Evolutionary conservation across 2,113 vertebrate genomes (phyloP), one percentile per base, ranked within the genome.

Genomic region (Passer domesticus): DNA sequence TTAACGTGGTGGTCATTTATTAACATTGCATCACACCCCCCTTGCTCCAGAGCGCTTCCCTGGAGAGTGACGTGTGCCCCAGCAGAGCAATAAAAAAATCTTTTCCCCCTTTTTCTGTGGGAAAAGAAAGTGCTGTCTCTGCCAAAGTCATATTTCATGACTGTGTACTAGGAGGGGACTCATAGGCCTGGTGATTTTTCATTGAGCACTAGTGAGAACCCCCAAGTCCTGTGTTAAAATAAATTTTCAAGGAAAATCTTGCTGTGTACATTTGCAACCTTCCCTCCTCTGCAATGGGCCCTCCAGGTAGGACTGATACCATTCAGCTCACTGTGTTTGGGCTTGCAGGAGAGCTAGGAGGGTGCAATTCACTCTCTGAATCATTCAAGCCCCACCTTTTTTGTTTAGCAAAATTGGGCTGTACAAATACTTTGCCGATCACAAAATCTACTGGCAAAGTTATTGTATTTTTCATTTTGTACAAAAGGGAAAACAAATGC

Each of bases 381-480:
- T 96, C 81, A 94, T 91, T 93, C 78, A 86, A 93, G 87, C 74
- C 93, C 94, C 94, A 93, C 95, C 96, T 93, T 80, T 94, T 94
- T 92, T 96, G 83, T 96, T 98, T 97, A 97, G 95, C 96, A 97
- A 98, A 97, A 92, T 68, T 53, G 84, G 73, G 53, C 73, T 95
- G 90, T 93, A 83, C 91, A 97, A 93, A 97, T 97, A 95, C 83
- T 97, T 97, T 80, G 81, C 83, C 47, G 93, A 97, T 98, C 96
- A 96, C 96, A 97, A 90, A 95, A 98, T 97, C 94, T 93, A 78
- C 89, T 97, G 98, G 98, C 95, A 97, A 87, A 89, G 83, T 95
- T 35, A 88, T 52, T 81, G 59, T 77, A 22, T 89, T 95, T 90
- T 95, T 97, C 78, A 78, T 94, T 92, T 78, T 76, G 92, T 95